Base-by-base conservation (phyloP, 2,888 invertebrate genomes). In the Glaucopsyche alexis region DNA sequence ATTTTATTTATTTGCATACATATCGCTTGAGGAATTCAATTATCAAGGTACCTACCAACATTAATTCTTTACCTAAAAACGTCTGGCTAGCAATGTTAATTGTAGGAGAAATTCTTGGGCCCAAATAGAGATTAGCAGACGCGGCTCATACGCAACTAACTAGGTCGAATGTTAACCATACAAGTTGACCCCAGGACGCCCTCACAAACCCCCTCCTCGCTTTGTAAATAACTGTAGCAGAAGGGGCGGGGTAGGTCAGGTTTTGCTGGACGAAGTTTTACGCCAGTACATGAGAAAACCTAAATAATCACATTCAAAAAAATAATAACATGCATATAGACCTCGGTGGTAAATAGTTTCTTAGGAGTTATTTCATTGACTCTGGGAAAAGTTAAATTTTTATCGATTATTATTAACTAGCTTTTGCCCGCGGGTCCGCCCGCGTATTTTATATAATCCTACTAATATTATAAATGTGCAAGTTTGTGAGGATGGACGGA, bases 181-280 rank as follows among this genome's bases (percentile, higher is more conserved):
- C 13, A 19, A 45, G 3, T 8, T 47, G 69, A 69, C 69, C 69
- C 47, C 29, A 13, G 7, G n/a, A 40, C 42, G n/a, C 9, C 40
- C 19, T 55, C 9, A 9, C 9, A 11, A 55, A 55, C 55, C 55
- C 42, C 42, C 66, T 40, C n/a, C 4, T 8, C 42, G 40, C 5
- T 42, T 42, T 3, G 5, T 2, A 40, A 16, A 9, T 40, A 1
- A 13, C 4, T 13, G 65, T 5, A 7, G 47, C 75, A 76, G 75
- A 82, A 79, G 83, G 81, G 81, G 83, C 77, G 81, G 77, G 77
- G 80, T 71, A 78, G 86, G 71, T 83, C 88, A 77, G 45, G 70
- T 76, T 78, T 80, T 52, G 73, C 71, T 85, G 86, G 89, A 72
- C 75, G 76, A 85, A 86, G 83, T 87, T 85, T 84, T 83, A 85